Evolutionary conservation across 2,113 vertebrate species (phyloP), one percentile per base, ranked within the genome.

Genomic region (Pollachius pollachius): DNA sequence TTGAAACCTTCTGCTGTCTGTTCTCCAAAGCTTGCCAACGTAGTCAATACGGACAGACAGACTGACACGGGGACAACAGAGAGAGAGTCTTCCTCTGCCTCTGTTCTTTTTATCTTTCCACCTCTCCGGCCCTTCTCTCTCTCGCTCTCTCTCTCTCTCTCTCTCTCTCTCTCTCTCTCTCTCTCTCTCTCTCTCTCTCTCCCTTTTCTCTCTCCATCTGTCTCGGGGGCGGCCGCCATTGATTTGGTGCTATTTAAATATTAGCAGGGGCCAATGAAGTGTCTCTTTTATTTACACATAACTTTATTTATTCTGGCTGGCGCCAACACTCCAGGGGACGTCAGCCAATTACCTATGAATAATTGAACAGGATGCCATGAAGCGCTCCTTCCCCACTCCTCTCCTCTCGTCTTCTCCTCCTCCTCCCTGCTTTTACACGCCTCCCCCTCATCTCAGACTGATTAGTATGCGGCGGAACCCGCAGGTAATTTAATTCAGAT

Each of bases 221-320:
- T 57, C n/a, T 48, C 12, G 41, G 59, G 59, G 59, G 59, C 18
- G 3, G 17, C 59, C 11, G 3, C 12, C 59, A 61, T 61, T 61
- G 59, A 61, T 61, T 61, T 18, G 59, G 17, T 9, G 41, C 41
- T 48, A 48, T 61, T 61, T 23, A 61, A 61, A 61, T 61, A 61
- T 61, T 61, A 18, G 59, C 17, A 18, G 19, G 54, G n/a, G 19
- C 19, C 59, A 61, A 21, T 21, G 18, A 21, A 61, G 59, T 23
- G 18, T 61, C 59, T 61, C 59, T 61, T 21, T 61, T 61, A 61
- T 61, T 61, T 61, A 61, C 59, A 61, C 59, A 61, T 18, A 61
- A 21, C 59, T 61, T 21, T 61, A 19, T 61, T 61, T 61, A 61
- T 61, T 61, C 59, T 18, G 59, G 59, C 19, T 61, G 5, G 18